Evolutionary conservation across 2,888 invertebrate genomes (phyloP), one percentile per base, ranked within the genome.

Genomic region (Eupithecia dodoneata): DNA sequence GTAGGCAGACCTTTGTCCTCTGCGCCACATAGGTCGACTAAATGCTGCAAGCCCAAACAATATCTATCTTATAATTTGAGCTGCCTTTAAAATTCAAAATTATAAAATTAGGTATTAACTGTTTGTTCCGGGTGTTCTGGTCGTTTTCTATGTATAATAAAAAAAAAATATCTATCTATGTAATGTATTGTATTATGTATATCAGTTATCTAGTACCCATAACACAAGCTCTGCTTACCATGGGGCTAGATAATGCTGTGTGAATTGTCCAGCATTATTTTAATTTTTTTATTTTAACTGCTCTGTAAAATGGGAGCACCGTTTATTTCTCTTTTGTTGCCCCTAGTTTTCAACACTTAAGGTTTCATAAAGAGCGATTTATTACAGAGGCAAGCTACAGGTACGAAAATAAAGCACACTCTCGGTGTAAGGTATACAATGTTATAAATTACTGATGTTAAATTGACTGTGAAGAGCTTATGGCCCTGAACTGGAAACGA

Each of bases 401-500:
- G 90, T 91, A 90, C 81, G 83, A 89, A 90, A 91, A 90, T 89
- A 91, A 90, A 90, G 88, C 85, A 89, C 88, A 86, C 84, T 88
- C 88, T 90, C 90, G 92, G 91, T 91, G 90, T 86, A 88, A 89
- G 87, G 88, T 90, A 90, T 93, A 91, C n/a, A 90, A 90, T 85
- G 91, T 88, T 91, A 93, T 93, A 93, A 93, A 93, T 93, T 92
- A 89, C 92, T 87, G 87, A 91, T 91, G 93, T 93, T 94, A 93
- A 94, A 94, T 94, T 94, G 93, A 92, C 91, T 93, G 93, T 84
- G 89, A 91, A 92, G 90, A 90, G 88, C 90, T 93, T 92, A 93
- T 91, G 90, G 91, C 84, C 89, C 90, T 86, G 89, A 92, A 90
- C 87, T 87, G 81, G 85, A 86, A 90, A 89, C 87, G 89, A 87